These are phyloP conservation scores for Vultur gryphus DNA, from an alignment of 2,797 vertebrate genomes.

Conservation along the genomic window DNA sequence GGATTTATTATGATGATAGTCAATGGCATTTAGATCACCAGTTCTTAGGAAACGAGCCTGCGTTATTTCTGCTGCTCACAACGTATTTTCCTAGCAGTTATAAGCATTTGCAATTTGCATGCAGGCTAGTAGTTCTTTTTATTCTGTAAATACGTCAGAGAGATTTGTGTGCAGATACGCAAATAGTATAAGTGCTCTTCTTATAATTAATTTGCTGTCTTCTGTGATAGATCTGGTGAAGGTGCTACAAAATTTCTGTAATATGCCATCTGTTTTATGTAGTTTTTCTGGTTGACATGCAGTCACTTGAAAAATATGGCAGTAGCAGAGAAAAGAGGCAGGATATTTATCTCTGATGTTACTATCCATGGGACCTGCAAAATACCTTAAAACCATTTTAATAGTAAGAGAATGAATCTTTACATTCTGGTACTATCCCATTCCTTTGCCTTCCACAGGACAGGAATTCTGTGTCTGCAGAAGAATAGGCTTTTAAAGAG, in stretches of 20 bases:
- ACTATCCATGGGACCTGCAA: neutral
- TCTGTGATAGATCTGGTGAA: neutral
- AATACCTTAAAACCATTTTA: neutral
- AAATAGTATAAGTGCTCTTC: neutral
- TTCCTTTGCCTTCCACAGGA: neutral
- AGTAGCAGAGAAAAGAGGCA: neutral
- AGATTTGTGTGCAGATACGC: neutral
- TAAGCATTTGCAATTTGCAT: neutral
- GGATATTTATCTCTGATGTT: neutral
- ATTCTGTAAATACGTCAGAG: neutral
- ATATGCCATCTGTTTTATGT: neutral
- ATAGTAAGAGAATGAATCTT: neutral
- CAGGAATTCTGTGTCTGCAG: neutral
- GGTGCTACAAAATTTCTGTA: neutral
- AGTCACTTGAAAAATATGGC: neutral
- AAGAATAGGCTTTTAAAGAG: neutral
- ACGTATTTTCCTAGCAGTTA: neutral
- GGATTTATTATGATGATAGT: neutral
- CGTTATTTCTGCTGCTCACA: neutral
- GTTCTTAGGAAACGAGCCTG: neutral
- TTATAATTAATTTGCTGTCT: slow-evolving; percentile 21
- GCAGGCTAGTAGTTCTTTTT: neutral
- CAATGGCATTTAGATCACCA: neutral
- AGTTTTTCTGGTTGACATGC: neutral
- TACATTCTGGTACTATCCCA: neutral